Evolutionary conservation across 2,888 invertebrate genomes (phyloP), one percentile per base, ranked within the genome.

Genomic region (Plagodis dolabraria): DNA sequence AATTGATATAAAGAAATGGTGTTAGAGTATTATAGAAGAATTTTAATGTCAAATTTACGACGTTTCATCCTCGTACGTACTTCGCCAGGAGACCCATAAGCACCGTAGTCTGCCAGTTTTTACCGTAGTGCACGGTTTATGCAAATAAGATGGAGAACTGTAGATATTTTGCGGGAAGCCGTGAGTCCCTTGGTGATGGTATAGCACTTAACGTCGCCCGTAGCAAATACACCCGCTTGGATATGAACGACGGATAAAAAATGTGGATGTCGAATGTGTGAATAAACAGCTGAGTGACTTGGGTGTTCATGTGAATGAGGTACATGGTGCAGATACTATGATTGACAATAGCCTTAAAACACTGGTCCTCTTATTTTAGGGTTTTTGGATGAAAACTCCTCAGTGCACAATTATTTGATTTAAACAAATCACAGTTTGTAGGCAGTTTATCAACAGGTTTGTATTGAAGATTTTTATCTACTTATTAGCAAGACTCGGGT

Each of bases 61-160:
- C 42, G 22, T 12, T 9, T 2, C 10, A 10, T 5, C 40, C 8
- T 10, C 40, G 10, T 40, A 7, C 11, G 48, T 42, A 9, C 10
- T 35, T 47, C 33, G 10, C 43, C 43, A 47, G 43, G 54, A 50
- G 54, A 54, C 46, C 54, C 53, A 54, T 38, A 53, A 53, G 33
- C 43, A 53, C 43, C 33, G 48, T 36, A 33, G 8, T 46, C 47
- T 45, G 42, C 9, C 47, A 34, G 43, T 52, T 44, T 51, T 54
- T n/a, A 50, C 12, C 51, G 12, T 48, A 50, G 22, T 22, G 47
- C 35, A 40, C 47, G 40, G 47, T 72, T 70, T 72, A 72, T 74
- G 72, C 73, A 75, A 75, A 77, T 74, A 72, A 63, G 63, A 63
- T 66, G 69, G 59, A 66, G 71, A 75, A 73, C 67, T 72, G 67